Evolutionary conservation across 2,797 vertebrate genomes (phyloP).

Genomic region (Argentina silus): DNA sequence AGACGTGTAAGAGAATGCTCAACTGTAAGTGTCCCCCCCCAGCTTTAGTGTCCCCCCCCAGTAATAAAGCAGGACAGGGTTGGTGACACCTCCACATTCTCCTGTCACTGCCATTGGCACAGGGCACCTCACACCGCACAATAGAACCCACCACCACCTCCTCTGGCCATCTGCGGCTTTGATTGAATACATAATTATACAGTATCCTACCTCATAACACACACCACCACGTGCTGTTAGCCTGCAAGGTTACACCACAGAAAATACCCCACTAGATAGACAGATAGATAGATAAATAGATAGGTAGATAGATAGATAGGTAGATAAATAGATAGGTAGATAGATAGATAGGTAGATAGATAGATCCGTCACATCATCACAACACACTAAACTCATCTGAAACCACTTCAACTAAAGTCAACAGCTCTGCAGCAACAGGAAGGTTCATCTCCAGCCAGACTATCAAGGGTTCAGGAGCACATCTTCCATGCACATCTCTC

Average conservation of each 20-base stretch:
- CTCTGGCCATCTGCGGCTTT: constrained; percentile 3
- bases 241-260: neutral
- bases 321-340: too few species aligned
- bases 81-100: neutral
- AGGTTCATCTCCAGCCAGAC: neutral
- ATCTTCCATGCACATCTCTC: too few species aligned
- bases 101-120: constrained; percentile 44
- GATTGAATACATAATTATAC: neutral
- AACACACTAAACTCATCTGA: too few species aligned
- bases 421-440: too few species aligned
- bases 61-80: neutral
- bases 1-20: neutral
- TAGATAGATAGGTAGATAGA: too few species aligned
- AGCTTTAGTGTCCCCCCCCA: neutral
- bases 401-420: too few species aligned
- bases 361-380: too few species aligned
- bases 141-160: constrained; percentile 45
- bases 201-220: too few species aligned
- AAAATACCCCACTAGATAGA: too few species aligned
- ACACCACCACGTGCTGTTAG: too few species aligned
- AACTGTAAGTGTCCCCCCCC: neutral
- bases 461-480: neutral
- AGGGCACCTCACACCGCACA: constrained; percentile 53
- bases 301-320: too few species aligned
- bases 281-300: too few species aligned